Evolutionary conservation across 2,797 vertebrate species (phyloP), one percentile per base, ranked within the genome.

Genomic region (Parambassis ranga): DNA sequence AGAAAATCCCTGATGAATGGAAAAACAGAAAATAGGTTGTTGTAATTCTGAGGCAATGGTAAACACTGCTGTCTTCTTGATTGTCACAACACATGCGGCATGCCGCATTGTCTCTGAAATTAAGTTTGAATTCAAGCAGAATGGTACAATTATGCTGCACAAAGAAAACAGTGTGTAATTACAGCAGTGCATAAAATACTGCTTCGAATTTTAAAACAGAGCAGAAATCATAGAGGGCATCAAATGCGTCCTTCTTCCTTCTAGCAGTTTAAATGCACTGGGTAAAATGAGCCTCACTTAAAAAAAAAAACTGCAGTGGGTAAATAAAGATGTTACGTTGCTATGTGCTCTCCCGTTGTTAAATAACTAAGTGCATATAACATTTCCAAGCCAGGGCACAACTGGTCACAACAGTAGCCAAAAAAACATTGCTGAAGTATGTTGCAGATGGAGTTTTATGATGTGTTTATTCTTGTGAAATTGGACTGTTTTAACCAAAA

Each of bases 101-200:
- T 44, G 63, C 60, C 64, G 60, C 57, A 55, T 58, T 58, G 20
- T 43, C 51, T 82, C 63, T 64, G 41, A 68, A 83, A 79, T 79
- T 65, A 61, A 64, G 48, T 53, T 43, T 36, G 44, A 69, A 46
- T 58, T 64, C 48, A 58, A 56, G 46, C 50, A 46, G 63, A 65
- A 72, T 47, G 65, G 53, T 66, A 43, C 71, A 78, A 77, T 35
- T 31, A 70, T 56, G 66, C 39, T 39, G 48, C 9, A 33, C 9
- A 5, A 64, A 58, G 71, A 62, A 82, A 75, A 83, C 75, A 70
- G 31, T 5, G 62, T 59, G 51, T 75, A 66, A 84, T 82, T 81
- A 83, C 44, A 58, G 50, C 48, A 13, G 16, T 24, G 60, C 24
- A 47, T 66, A 72, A 67, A 70, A 75, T 13, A 55, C 24, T 63